These are phyloP conservation scores for Drosophila sproati DNA, from an alignment of 1,140 invertebrate genomes.

Conservation along the genomic window DNA sequence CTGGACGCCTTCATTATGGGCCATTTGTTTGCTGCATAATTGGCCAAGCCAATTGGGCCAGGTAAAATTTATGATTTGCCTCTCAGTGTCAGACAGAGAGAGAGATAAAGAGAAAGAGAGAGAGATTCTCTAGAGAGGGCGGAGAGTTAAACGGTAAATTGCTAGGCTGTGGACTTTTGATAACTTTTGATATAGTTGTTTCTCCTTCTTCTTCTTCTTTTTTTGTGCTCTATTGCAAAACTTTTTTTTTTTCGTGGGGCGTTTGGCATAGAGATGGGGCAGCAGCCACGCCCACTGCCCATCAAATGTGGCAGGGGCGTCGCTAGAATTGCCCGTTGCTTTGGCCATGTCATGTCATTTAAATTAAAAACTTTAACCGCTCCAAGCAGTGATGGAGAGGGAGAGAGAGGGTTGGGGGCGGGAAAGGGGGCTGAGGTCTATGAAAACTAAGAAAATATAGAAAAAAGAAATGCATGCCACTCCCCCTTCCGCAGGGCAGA, in stretches of 20 bases:
- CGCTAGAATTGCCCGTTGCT: slow-evolving; percentile 22
- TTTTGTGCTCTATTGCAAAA: slow-evolving; percentile 58
- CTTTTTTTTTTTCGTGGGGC: slow-evolving; percentile 40
- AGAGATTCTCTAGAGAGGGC: too few species aligned
- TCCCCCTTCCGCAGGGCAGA: slow-evolving; percentile 24
- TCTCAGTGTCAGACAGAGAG: slow-evolving; percentile 9
- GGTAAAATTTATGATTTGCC: slow-evolving; percentile 76
- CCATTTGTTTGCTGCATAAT: slow-evolving; percentile 82
- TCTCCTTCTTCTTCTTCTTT: slow-evolving; percentile 28
- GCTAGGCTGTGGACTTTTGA: slow-evolving; percentile 12
- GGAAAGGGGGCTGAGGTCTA: neutral
- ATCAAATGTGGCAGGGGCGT: slow-evolving; percentile 72
- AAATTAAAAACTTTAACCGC: slow-evolving; percentile 78
- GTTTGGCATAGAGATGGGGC: slow-evolving; percentile 64
- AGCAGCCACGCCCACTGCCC: slow-evolving; percentile 62
- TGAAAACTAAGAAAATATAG: neutral
- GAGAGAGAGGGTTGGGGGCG: neutral
- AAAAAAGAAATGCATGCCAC: slow-evolving; percentile 50
- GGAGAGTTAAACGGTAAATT: slow-evolving; percentile 58
- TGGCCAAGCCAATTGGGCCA: slow-evolving; percentile 74
- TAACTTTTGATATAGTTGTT: slow-evolving; percentile 47
- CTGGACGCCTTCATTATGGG: slow-evolving; percentile 73
- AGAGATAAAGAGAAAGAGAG: neutral
- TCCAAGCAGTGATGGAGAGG: slow-evolving; percentile 13
- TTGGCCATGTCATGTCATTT: slow-evolving; percentile 67